These are phyloP conservation scores for Harpalus rubripes DNA, from an alignment of 2,888 invertebrate genomes.

Conservation along the genomic window DNA sequence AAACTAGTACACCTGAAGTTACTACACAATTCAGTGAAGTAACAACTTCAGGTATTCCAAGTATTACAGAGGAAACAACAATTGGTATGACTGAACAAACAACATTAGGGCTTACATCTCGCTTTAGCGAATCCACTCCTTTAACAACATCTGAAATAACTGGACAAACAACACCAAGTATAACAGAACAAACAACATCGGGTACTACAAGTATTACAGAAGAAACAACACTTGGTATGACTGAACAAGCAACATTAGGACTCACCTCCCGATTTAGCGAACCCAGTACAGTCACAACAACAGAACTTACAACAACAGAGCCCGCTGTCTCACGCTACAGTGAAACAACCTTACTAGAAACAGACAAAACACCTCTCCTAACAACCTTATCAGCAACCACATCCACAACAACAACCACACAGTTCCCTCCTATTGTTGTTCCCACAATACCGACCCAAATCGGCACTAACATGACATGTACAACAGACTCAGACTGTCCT, in stretches of 20 bases:
- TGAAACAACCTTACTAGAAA: background rate
- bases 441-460: slow-evolving; percentile 53
- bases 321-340: background rate
- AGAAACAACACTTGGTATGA: slow-evolving; percentile 19
- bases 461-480: slow-evolving; percentile 79
- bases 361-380: background rate
- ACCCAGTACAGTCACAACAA: no score
- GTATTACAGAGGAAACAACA: no score
- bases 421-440: slow-evolving; percentile 27
- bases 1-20: no score
- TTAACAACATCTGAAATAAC: background rate
- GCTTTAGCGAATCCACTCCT: slow-evolving; percentile 7
- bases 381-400: background rate
- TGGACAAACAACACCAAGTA: background rate
- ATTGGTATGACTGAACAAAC: no score
- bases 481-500: slow-evolving; percentile 82
- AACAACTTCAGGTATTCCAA: background rate
- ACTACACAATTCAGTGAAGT: no score
- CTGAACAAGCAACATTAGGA: slow-evolving; percentile 13
- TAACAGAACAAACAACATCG: background rate
- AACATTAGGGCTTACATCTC: background rate
- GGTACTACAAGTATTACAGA: background rate
- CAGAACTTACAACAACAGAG: background rate
- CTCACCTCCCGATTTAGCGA: background rate
- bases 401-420: slow-evolving; percentile 16